Evolutionary conservation across 53 echinoderm and acorn worm species (phyloP).

Genomic region (Arbacia lixula): DNA sequence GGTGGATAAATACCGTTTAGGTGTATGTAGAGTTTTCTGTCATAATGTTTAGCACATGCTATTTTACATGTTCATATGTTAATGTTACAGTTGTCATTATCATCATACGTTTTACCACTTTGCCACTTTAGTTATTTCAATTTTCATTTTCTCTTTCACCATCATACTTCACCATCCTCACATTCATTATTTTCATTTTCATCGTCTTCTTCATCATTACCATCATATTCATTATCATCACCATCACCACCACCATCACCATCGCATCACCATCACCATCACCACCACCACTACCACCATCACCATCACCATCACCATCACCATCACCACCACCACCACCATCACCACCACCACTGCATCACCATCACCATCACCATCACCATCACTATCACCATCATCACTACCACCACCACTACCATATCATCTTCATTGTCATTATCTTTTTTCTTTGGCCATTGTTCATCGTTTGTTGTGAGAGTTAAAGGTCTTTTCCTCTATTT

Average conservation of each 20-base stretch:
- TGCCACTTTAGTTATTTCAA: too few species aligned
- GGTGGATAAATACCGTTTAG: too few species aligned
- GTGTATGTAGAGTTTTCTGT: too few species aligned
- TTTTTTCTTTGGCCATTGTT: neutral
- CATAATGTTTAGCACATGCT: too few species aligned
- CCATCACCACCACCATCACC: neutral
- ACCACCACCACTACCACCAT: neutral
- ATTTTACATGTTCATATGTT: too few species aligned
- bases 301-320: slow-evolving; percentile 11
- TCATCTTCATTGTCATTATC: neutral
- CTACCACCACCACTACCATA: neutral
- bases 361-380: slow-evolving; percentile 12
- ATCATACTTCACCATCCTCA: neutral
- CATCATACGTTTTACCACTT: too few species aligned
- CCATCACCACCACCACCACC: slow-evolving; percentile 9
- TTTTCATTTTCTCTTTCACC: neutral
- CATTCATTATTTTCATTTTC: neutral
- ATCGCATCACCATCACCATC: neutral
- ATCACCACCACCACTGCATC: neutral
- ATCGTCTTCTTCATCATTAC: too few species aligned
- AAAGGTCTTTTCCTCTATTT: neutral
- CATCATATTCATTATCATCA: neutral
- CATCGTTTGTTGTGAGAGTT: neutral
- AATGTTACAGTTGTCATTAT: too few species aligned
- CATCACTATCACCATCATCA: slow-evolving; percentile 19